phyloP scores from a whole-genome alignment of 2,797 vertebrate species.

The Decapterus maruadsi region DNA sequence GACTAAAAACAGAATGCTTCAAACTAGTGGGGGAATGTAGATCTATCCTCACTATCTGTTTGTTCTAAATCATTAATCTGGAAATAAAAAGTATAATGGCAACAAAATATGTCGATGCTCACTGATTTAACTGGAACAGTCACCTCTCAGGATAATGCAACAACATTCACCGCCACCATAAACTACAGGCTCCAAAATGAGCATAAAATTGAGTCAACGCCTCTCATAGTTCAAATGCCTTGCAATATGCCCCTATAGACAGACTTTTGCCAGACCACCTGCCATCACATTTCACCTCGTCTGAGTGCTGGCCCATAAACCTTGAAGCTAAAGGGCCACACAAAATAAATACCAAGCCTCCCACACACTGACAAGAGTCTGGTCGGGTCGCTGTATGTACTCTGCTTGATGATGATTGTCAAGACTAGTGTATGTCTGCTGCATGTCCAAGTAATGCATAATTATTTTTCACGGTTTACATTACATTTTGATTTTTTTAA shows the following conservation, averaged over 20 bases:
- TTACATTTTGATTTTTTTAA: not conserved
- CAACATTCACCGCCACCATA: not conserved
- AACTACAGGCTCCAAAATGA: not conserved
- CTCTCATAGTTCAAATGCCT: not conserved
- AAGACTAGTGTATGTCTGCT: not conserved
- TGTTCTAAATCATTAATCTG: not conserved
- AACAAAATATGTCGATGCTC: not conserved
- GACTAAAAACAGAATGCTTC: not conserved
- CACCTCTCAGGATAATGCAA: not conserved
- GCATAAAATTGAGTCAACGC: not conserved
- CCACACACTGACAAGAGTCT: not conserved
- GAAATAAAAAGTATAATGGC: too few relatives aligned
- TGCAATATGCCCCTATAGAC: not conserved
- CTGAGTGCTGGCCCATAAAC: not conserved
- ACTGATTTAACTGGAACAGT: not conserved
- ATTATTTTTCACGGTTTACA: not conserved
- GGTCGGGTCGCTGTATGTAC: not conserved
- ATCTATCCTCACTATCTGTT: not conserved
- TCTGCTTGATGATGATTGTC: not conserved
- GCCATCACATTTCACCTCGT: conserved; percentile 4
- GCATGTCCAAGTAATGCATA: not conserved
- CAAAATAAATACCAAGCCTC: not conserved
- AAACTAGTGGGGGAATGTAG: not conserved
- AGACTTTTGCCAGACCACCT: not conserved
- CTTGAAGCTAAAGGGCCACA: conserved; percentile 23